phyloP scores from a whole-genome alignment of 1,140 invertebrate species.

The Muscidifurax raptorellus region DNA sequence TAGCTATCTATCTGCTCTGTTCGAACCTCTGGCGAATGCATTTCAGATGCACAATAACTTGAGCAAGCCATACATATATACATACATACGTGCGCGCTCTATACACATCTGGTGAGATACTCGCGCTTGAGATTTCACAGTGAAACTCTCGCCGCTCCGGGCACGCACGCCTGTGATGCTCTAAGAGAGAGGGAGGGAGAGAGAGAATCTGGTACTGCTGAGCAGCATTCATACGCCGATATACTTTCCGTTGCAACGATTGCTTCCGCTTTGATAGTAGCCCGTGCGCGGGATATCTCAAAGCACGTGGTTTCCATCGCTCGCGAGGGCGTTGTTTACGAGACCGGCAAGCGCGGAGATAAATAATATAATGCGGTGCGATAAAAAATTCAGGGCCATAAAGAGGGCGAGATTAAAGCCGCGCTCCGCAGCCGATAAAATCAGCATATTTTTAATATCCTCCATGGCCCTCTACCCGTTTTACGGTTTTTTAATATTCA shows the following conservation, averaged over 20 bases:
- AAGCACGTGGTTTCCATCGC: background rate
- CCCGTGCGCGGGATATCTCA: background rate
- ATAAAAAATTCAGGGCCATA: background rate
- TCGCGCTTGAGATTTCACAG: background rate
- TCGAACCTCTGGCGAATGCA: background rate
- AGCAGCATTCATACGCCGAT: too few species aligned
- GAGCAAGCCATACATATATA: background rate
- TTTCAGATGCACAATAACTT: constrained; percentile 38
- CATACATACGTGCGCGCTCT: too few species aligned
- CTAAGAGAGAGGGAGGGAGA: too few species aligned
- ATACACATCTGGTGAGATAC: constrained; percentile 13
- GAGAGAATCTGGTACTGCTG: too few species aligned
- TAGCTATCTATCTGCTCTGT: too few species aligned
- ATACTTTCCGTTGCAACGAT: too few species aligned
- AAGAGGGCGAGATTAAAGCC: background rate
- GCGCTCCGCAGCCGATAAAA: background rate
- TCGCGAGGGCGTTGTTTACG: background rate
- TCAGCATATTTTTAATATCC: background rate
- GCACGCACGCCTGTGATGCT: background rate
- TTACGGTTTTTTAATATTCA: background rate
- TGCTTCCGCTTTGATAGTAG: background rate
- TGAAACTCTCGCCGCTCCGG: background rate
- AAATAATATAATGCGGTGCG: background rate
- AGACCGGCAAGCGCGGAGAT: background rate
- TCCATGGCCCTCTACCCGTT: background rate